Percentiles rank a stretch among this genome's conserved stretches.
Evolutionary conservation across 2,888 invertebrate species (phyloP).

Genomic region (Machimus rusticus): DNA sequence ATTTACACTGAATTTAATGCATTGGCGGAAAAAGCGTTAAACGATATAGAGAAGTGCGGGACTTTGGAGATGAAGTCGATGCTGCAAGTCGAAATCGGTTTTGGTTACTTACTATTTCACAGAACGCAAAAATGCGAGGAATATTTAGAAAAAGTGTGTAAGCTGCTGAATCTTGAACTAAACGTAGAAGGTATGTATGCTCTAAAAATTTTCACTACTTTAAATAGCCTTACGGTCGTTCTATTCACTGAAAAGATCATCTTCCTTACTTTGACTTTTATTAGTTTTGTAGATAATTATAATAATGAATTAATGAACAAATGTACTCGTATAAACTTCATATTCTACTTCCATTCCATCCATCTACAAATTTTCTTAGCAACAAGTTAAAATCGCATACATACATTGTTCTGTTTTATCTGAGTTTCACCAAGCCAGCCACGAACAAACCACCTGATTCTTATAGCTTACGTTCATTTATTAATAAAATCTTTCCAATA

Average conservation of each 20-base stretch:
- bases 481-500: too few species aligned
- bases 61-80: constrained; percentile 57
- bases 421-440: too few species aligned
- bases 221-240: neutral
- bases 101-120: constrained; percentile 77
- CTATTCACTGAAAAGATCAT: neutral
- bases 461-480: too few species aligned
- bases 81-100: constrained; percentile 66
- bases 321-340: too few species aligned
- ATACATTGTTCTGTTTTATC: too few species aligned
- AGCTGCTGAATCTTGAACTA: constrained; percentile 72
- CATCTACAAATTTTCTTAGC: too few species aligned
- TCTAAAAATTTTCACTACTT: neutral
- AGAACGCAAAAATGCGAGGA: constrained; percentile 75
- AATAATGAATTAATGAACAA: too few species aligned
- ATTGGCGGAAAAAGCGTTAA: constrained; percentile 42
- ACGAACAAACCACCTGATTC: too few species aligned
- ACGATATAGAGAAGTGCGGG: constrained; percentile 47
- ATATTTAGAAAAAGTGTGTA: constrained; percentile 71
- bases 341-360: too few species aligned
- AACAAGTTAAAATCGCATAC: too few species aligned
- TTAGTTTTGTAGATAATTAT: too few species aligned
- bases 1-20: constrained; percentile 65
- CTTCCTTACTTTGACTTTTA: too few species aligned
- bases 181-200: constrained; percentile 73